A percentile compares a stretch with the other conserved stretches of the same genome.
Conservation (phyloP, 2,797 vertebrate genomes). For the Gymnothorax reevesii region DNA sequence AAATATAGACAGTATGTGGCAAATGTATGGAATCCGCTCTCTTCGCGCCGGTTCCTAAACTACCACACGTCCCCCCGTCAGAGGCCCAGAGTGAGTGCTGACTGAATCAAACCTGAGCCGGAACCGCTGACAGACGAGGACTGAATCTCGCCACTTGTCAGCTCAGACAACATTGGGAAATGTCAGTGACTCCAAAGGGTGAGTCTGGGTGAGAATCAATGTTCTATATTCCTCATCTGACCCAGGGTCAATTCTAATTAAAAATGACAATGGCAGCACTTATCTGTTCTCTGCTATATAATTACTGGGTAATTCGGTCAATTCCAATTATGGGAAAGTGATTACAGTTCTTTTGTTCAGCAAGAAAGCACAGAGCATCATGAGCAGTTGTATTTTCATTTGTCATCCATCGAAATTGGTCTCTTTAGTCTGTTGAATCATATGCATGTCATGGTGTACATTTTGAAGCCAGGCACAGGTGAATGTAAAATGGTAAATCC, state of each 20-base stretch:
- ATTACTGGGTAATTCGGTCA: constrained; percentile 43
- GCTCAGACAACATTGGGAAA: constrained; percentile 24
- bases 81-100: not conserved
- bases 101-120: not conserved
- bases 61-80: not conserved
- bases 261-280: constrained; percentile 44
- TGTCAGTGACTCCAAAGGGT: constrained; percentile 32
- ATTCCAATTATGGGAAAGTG: constrained; percentile 45
- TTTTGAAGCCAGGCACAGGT: constrained; percentile 5
- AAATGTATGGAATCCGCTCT: not conserved
- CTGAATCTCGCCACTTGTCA: not conserved
- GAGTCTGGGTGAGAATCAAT: constrained; percentile 38
- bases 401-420: not conserved
- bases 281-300: constrained; percentile 42
- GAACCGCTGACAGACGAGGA: not conserved
- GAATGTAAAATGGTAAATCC: not conserved
- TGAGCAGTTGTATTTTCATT: constrained; percentile 2
- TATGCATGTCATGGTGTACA: constrained; percentile 28
- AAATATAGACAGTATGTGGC: too few relatives aligned
- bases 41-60: not conserved
- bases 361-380: constrained; percentile 15
- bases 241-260: constrained; percentile 43
- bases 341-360: constrained; percentile 24
- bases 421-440: not conserved
- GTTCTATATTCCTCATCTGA: constrained; percentile 36